Conservation (phyloP, 2,797 vertebrate species). For the Myripristis murdjan region DNA sequence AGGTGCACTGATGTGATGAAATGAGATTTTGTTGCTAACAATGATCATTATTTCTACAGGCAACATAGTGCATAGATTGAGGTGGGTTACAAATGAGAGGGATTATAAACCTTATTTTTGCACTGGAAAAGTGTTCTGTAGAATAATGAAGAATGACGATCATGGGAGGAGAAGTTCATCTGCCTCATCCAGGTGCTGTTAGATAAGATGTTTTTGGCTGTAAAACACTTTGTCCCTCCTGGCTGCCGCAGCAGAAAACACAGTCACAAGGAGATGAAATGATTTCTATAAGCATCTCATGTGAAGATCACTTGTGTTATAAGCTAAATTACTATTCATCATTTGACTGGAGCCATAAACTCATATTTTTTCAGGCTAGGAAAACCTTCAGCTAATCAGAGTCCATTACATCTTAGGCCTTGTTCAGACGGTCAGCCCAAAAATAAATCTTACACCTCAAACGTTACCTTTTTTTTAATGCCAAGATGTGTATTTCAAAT, state of each 20-base stretch:
- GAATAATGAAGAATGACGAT: neutral
- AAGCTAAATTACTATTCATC: neutral
- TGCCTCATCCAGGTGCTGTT: neutral
- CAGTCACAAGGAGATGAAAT: neutral
- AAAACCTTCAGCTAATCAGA: too few relatives aligned
- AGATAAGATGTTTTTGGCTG: conserved; percentile 10
- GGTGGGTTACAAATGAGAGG: neutral
- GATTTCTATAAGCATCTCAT: neutral
- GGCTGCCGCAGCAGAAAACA: neutral
- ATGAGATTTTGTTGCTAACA: neutral
- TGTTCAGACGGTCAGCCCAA: too few relatives aligned
- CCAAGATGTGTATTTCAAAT: too few relatives aligned
- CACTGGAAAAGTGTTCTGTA: neutral
- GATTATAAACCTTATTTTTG: neutral
- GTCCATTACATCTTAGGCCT: too few relatives aligned
- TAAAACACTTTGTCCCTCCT: neutral
- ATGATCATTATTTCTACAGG: neutral
- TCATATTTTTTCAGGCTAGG: too few relatives aligned
- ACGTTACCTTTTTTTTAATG: too few relatives aligned
- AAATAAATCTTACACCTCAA: too few relatives aligned
- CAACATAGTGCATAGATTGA: neutral
- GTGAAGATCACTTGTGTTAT: neutral
- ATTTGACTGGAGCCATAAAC: neutral
- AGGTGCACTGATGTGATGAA: conserved; percentile 79
- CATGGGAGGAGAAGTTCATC: neutral